Percentiles rank a stretch among this genome's conserved stretches.
These are phyloP conservation scores for Oscheius sp. DNA, from an alignment of 2,888 invertebrate species.

Conservation along the genomic window DNA sequence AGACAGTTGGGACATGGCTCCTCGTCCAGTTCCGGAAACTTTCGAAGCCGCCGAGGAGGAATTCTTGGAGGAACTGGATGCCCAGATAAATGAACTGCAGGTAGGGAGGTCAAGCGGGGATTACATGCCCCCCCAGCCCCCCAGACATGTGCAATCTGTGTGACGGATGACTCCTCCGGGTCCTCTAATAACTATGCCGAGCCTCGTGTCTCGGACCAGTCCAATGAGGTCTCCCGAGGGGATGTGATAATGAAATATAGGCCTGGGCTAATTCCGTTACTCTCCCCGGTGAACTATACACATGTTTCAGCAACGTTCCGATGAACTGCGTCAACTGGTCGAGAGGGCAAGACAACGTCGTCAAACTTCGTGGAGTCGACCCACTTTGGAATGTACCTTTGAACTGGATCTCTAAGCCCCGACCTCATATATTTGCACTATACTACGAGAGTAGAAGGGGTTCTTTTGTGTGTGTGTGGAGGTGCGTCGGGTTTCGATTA, in stretches of 20 bases:
- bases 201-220: neutral
- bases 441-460: conserved; percentile 1
- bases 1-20: conserved; percentile 2
- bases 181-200: conserved; percentile 21
- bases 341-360: conserved; percentile 48
- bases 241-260: conserved; percentile 31
- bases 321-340: conserved; percentile 55
- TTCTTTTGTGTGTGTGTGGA: conserved; percentile 26
- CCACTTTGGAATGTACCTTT: conserved; percentile 56
- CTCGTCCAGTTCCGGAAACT: conserved; percentile 13
- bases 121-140: neutral
- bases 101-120: conserved; percentile 26
- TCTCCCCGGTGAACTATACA: neutral
- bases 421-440: neutral
- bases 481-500: conserved; percentile 34
- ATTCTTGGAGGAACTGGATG: conserved; percentile 49
- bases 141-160: conserved; percentile 29
- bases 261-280: conserved; percentile 4
- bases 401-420: conserved; percentile 48
- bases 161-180: conserved; percentile 35
- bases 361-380: conserved; percentile 45
- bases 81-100: conserved; percentile 57
- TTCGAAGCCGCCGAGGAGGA: conserved; percentile 45
- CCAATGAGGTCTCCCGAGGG: conserved; percentile 16
- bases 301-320: conserved; percentile 50